These are phyloP conservation scores for Rhadinocentrus ornatus DNA, from an alignment of 2,797 vertebrate species.

Conservation along the genomic window DNA sequence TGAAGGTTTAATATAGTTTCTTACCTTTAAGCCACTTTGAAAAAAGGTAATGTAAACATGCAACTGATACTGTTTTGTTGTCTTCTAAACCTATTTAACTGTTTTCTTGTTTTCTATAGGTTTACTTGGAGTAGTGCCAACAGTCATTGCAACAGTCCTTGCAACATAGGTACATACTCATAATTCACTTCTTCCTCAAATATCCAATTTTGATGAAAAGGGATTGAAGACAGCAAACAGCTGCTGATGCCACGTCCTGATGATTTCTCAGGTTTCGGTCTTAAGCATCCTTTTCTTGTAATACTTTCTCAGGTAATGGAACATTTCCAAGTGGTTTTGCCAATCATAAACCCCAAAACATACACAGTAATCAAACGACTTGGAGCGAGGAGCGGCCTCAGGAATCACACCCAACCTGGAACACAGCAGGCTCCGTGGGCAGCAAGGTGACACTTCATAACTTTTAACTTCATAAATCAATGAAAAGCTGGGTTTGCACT, in stretches of 20 bases:
- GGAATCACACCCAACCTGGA: conserved; percentile 86
- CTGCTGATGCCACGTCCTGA: neutral
- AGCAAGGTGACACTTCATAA: conserved; percentile 78
- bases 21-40: neutral
- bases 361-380: conserved; percentile 69
- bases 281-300: neutral
- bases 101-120: conserved; percentile 64
- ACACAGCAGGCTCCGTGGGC: conserved; percentile 86
- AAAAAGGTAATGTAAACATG: neutral
- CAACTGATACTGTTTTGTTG: neutral
- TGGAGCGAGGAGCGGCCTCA: conserved; percentile 82
- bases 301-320: conserved; percentile 84
- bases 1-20: neutral
- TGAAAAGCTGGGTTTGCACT: too few relatives aligned
- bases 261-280: neutral
- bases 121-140: conserved; percentile 81
- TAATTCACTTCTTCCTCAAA: neutral
- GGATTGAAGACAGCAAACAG: neutral
- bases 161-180: conserved; percentile 65
- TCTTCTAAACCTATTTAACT: neutral
- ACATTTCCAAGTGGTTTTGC: conserved; percentile 87
- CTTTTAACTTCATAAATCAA: too few relatives aligned
- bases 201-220: neutral
- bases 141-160: conserved; percentile 77
- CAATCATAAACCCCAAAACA: conserved; percentile 82